Evolutionary conservation across 1,140 invertebrate species (phyloP).

Genomic region (Oscheius sp.): DNA sequence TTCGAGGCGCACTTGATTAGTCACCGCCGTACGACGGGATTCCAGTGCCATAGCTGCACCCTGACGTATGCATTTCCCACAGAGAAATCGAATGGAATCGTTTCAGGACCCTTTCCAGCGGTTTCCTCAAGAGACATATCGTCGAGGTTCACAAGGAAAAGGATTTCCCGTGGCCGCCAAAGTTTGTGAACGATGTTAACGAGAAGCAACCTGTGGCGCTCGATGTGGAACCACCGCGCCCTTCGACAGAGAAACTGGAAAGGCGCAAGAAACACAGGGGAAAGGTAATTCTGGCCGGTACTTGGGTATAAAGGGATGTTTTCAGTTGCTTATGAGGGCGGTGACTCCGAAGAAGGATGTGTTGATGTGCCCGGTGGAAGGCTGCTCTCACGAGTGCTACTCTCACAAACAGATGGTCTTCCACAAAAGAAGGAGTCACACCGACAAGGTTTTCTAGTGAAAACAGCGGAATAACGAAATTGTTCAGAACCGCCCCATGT

Average conservation of each 20-base stretch:
- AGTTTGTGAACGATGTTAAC: background rate
- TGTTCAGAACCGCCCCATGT: background rate
- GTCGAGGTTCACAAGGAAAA: slow-evolving; percentile 2
- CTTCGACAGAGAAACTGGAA: background rate
- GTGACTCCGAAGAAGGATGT: background rate
- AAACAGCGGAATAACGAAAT: background rate
- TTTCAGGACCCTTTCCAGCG: background rate
- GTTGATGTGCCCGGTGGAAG: background rate
- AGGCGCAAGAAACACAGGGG: background rate
- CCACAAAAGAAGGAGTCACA: background rate
- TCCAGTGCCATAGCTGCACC: background rate
- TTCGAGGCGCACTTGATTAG: background rate
- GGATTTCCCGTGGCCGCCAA: slow-evolving; percentile 4
- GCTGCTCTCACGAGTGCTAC: background rate
- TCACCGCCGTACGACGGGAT: background rate
- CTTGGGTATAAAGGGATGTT: background rate
- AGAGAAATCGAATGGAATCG: background rate
- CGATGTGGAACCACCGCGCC: background rate
- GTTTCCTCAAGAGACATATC: slow-evolving; percentile 17
- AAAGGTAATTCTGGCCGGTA: no score
- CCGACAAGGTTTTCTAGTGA: background rate
- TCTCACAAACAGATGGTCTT: background rate
- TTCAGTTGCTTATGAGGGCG: background rate
- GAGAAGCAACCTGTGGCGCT: background rate
- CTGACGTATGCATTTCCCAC: background rate